Conservation (phyloP, 2,797 vertebrate genomes). For the Scleropages formosus region DNA sequence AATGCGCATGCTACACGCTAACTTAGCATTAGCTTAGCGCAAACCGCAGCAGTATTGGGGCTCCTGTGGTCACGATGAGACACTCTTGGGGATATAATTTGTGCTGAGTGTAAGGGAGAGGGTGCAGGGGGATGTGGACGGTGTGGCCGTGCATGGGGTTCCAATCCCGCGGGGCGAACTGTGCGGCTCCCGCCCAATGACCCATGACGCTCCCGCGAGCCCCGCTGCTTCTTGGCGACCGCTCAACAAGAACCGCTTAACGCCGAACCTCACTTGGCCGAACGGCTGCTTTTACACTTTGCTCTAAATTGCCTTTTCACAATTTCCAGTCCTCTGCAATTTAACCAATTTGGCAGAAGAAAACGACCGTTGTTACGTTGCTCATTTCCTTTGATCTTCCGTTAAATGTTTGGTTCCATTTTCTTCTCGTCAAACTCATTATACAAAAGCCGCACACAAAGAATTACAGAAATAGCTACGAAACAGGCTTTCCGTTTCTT, state of each 20-base stretch:
- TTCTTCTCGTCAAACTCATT: conserved; percentile 53
- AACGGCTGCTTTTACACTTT: conserved; percentile 30
- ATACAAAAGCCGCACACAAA: conserved; percentile 28
- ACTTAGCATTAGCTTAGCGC: too few relatives aligned
- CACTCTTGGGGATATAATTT: too few relatives aligned
- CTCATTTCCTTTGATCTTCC: conserved; percentile 51
- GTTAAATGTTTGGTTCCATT: conserved; percentile 51
- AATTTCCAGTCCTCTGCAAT: conserved; percentile 52
- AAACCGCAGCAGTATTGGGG: too few relatives aligned
- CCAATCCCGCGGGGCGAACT: background rate
- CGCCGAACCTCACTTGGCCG: background rate
- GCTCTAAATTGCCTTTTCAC: conserved; percentile 49
- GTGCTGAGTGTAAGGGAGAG: too few relatives aligned
- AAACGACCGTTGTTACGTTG: conserved; percentile 55
- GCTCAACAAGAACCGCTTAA: background rate
- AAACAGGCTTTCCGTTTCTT: background rate
- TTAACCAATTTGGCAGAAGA: conserved; percentile 49
- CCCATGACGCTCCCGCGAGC: background rate
- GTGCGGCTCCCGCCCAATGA: background rate
- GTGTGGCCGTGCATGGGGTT: too few relatives aligned
- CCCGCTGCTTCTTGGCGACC: background rate
- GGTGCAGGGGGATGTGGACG: background rate
- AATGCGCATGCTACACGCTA: too few relatives aligned
- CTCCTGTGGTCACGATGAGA: too few relatives aligned
- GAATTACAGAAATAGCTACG: conserved; percentile 37